phyloP scores from a whole-genome alignment of 1,140 invertebrate species.

The Diprion similis region DNA sequence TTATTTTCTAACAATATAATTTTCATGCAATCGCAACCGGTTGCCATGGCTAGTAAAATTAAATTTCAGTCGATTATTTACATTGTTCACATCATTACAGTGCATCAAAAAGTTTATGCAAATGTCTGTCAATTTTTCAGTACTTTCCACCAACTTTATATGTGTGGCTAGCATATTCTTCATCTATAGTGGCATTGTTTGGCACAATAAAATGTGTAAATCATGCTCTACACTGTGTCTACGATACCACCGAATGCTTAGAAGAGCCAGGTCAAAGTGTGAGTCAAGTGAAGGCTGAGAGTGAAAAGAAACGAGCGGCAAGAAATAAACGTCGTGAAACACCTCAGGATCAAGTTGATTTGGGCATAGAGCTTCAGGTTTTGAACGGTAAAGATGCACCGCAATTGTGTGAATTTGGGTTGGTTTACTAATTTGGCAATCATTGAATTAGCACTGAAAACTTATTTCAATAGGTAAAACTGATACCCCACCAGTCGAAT shows the following conservation, averaged over 20 bases:
- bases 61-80: no score
- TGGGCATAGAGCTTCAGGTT: slow-evolving; percentile 84
- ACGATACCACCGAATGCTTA: slow-evolving; percentile 92
- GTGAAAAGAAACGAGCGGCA: slow-evolving; percentile 49
- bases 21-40: no score
- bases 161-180: slow-evolving; percentile 89
- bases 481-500: slow-evolving; percentile 65
- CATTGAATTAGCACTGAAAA: not conserved
- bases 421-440: slow-evolving; percentile 17
- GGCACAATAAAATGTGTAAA: slow-evolving; percentile 87
- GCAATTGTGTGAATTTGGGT: not conserved
- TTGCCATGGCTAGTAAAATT: no score
- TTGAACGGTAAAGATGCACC: slow-evolving; percentile 60
- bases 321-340: slow-evolving; percentile 51
- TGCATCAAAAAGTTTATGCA: not conserved
- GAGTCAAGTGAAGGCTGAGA: slow-evolving; percentile 54
- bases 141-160: slow-evolving; percentile 84
- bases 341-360: slow-evolving; percentile 51
- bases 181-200: slow-evolving; percentile 82
- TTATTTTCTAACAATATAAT: no score
- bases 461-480: slow-evolving; percentile 52
- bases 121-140: slow-evolving; percentile 65
- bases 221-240: slow-evolving; percentile 91
- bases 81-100: not conserved
- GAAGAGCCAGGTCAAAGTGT: slow-evolving; percentile 63